phyloP scores from a whole-genome alignment of 1,140 invertebrate species.

The Caenorhabditis tropicalis region DNA sequence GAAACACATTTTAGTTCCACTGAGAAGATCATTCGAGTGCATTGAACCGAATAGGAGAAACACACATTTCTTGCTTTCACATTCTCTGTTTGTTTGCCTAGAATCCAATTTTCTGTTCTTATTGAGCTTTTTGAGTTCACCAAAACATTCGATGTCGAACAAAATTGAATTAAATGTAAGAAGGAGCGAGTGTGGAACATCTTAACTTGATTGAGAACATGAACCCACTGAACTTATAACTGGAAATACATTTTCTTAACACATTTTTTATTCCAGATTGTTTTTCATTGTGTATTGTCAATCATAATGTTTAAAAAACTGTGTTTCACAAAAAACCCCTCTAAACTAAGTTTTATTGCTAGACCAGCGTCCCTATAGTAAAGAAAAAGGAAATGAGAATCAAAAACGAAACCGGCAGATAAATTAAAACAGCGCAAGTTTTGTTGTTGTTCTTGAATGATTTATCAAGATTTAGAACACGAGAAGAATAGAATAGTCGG shows the following conservation, averaged over 20 bases:
- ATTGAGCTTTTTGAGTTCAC: neutral
- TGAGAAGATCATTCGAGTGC: neutral
- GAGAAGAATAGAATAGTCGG: too few species aligned
- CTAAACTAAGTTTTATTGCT: too few species aligned
- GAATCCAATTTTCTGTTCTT: neutral
- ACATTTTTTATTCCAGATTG: too few species aligned
- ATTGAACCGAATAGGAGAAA: neutral
- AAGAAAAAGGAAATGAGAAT: neutral
- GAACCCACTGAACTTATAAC: too few species aligned
- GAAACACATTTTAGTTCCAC: neutral
- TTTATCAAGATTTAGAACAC: neutral
- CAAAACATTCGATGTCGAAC: neutral
- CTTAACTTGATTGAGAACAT: too few species aligned
- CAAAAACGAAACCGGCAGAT: neutral
- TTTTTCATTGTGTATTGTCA: too few species aligned
- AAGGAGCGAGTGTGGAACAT: too few species aligned
- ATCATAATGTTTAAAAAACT: too few species aligned
- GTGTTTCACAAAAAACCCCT: too few species aligned
- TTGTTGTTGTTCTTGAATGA: constrained; percentile 7
- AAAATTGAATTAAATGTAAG: neutral
- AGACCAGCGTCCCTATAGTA: neutral
- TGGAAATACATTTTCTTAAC: too few species aligned
- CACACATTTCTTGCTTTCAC: neutral
- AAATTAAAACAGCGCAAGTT: neutral
- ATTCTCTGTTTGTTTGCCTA: neutral